A percentile compares a stretch with the other conserved stretches of the same genome.
These are phyloP conservation scores for Drosophila nr. perissopoda DNA, from an alignment of 2,888 invertebrate species.

Conservation along the genomic window DNA sequence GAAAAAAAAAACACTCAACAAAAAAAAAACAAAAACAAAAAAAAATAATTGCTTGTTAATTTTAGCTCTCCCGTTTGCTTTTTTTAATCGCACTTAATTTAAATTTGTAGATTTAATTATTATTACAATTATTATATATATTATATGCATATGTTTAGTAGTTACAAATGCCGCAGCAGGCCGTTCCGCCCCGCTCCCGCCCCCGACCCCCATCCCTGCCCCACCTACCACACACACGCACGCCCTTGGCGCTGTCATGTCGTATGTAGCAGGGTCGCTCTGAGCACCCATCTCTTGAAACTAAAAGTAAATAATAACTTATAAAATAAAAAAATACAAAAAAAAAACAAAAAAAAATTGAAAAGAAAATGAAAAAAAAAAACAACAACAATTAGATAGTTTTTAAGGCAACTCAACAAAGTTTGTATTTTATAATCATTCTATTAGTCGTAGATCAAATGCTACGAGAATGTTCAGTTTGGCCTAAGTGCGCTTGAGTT, in stretches of 20 bases:
- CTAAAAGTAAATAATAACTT: constrained; percentile 33
- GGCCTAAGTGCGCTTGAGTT: constrained; percentile 62
- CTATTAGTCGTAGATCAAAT: constrained; percentile 65
- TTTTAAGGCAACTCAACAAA: constrained; percentile 62
- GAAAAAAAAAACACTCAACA: constrained; percentile 33
- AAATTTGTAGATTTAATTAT: constrained; percentile 72
- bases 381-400: constrained; percentile 65
- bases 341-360: constrained; percentile 35
- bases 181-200: constrained; percentile 50
- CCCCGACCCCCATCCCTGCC: constrained; percentile 28
- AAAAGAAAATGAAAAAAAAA: constrained; percentile 41
- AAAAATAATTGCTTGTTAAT: constrained; percentile 71
- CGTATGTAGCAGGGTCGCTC: constrained; percentile 65
- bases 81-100: constrained; percentile 71
- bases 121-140: constrained; percentile 75
- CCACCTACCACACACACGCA: constrained; percentile 7
- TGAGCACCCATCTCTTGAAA: constrained; percentile 69
- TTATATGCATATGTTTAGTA: constrained; percentile 71
- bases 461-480: constrained; percentile 66
- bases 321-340: constrained; percentile 41
- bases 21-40: constrained; percentile 48
- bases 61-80: constrained; percentile 71
- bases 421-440: constrained; percentile 79
- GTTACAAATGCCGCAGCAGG: constrained; percentile 76
- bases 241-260: constrained; percentile 63